Evolutionary conservation across 2,888 invertebrate genomes (phyloP).

Genomic region (Euspilapteryx auroguttella): DNA sequence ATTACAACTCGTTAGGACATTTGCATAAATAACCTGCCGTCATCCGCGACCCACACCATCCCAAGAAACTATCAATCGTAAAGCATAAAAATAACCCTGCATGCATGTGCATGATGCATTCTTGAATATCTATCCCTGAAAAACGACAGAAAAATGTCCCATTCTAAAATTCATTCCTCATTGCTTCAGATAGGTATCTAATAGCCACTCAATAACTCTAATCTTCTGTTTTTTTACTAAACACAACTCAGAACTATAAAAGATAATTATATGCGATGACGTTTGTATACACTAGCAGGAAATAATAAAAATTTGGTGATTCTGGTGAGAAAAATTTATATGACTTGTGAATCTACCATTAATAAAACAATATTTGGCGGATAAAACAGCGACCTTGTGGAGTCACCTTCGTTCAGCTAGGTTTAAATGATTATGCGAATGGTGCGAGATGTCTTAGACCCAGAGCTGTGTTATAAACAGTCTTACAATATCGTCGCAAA

Average conservation of each 20-base stretch:
- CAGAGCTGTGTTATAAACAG: constrained; percentile 28
- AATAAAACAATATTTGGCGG: too few species aligned
- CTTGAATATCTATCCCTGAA: too few species aligned
- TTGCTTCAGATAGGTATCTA: too few species aligned
- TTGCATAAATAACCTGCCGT: constrained; percentile 52
- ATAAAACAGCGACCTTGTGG: constrained; percentile 1
- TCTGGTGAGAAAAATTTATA: constrained; percentile 53
- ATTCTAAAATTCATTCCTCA: too few species aligned
- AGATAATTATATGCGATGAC: too few species aligned
- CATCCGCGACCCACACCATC: constrained; percentile 31
- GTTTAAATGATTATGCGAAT: constrained; percentile 1
- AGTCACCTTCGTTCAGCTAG: constrained; percentile 1
- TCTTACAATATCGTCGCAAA: constrained; percentile 37
- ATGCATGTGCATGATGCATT: too few species aligned
- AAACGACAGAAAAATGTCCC: too few species aligned
- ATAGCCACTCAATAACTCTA: too few species aligned
- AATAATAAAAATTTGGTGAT: constrained; percentile 38
- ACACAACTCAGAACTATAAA: too few species aligned
- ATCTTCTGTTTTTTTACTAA: too few species aligned
- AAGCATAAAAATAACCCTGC: constrained; percentile 40
- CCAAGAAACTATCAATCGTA: constrained; percentile 43
- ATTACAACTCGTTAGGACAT: constrained; percentile 57
- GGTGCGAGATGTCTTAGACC: constrained; percentile 19
- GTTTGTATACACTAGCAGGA: too few species aligned
- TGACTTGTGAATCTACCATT: too few species aligned